Percentiles rank a stretch among this genome's conserved stretches.
These are phyloP conservation scores for Chaetophractus vellerosus DNA, from an alignment of 2,797 vertebrate genomes.

Conservation along the genomic window DNA sequence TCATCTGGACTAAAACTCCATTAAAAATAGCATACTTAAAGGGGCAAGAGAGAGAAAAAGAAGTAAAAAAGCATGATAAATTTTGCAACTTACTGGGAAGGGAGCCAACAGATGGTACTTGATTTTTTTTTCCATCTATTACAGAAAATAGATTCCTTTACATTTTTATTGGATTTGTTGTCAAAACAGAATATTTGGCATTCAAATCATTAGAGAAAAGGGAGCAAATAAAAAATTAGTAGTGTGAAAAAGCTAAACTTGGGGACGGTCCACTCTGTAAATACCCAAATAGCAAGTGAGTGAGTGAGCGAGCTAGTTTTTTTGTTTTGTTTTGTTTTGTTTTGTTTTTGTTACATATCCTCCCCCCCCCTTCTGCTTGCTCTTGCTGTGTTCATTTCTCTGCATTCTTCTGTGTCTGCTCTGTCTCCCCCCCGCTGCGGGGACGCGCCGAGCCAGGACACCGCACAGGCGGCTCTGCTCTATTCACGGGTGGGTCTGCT, in stretches of 20 bases:
- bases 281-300: not conserved
- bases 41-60: not conserved
- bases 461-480: too few relatives aligned
- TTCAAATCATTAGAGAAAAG: not conserved
- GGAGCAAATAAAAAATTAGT: not conserved
- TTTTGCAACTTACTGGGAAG: not conserved
- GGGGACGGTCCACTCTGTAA: not conserved
- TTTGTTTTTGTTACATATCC: too few relatives aligned
- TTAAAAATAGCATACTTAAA: not conserved
- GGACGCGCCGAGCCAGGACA: too few relatives aligned
- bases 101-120: not conserved
- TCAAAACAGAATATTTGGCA: not conserved
- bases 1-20: not conserved
- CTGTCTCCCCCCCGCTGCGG: too few relatives aligned
- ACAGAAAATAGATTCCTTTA: not conserved
- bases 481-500: too few relatives aligned
- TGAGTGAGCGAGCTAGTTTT: not conserved
- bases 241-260: not conserved
- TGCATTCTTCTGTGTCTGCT: too few relatives aligned
- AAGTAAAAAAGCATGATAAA: not conserved
- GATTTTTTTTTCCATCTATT: not conserved
- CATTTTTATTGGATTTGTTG: constrained; percentile 29
- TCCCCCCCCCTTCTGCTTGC: too few relatives aligned
- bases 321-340: too few relatives aligned
- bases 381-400: too few relatives aligned